phyloP scores from a whole-genome alignment of 2,113 vertebrate species.

The Sapajus apella region DNA sequence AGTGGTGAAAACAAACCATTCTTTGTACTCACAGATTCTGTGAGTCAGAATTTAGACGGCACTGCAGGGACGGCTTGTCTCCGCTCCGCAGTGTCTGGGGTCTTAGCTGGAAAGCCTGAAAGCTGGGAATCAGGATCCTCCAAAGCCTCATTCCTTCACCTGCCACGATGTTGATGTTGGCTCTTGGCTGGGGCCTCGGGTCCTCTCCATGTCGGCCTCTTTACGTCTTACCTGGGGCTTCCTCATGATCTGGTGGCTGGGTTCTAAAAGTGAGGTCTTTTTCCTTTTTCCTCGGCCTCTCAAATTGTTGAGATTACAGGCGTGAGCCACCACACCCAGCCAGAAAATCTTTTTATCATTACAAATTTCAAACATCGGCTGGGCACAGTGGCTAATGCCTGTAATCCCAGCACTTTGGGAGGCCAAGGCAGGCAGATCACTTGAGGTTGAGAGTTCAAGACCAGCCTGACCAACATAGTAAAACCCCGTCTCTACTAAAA shows the following conservation, averaged over 20 bases:
- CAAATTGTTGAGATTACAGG: too few relatives aligned
- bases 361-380: too few relatives aligned
- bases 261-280: neutral
- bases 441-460: too few relatives aligned
- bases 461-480: too few relatives aligned
- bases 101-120: neutral
- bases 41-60: neutral
- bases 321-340: too few relatives aligned
- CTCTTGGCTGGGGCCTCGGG: neutral
- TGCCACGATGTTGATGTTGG: rapidly evolving
- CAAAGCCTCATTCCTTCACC: neutral
- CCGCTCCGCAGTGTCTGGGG: rapidly evolving
- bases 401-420: too few relatives aligned
- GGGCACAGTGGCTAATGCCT: too few relatives aligned
- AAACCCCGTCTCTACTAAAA: too few relatives aligned
- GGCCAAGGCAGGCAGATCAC: too few relatives aligned
- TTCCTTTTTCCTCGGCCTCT: too few relatives aligned
- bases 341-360: neutral
- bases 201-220: neutral
- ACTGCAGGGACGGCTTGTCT: rapidly evolving
- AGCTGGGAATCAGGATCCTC: neutral
- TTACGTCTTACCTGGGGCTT: neutral
- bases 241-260: neutral
- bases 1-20: neutral
- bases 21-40: rapidly evolving